Conservation (phyloP, 2,113 vertebrate species). For the Rhizomys pruinosus region DNA sequence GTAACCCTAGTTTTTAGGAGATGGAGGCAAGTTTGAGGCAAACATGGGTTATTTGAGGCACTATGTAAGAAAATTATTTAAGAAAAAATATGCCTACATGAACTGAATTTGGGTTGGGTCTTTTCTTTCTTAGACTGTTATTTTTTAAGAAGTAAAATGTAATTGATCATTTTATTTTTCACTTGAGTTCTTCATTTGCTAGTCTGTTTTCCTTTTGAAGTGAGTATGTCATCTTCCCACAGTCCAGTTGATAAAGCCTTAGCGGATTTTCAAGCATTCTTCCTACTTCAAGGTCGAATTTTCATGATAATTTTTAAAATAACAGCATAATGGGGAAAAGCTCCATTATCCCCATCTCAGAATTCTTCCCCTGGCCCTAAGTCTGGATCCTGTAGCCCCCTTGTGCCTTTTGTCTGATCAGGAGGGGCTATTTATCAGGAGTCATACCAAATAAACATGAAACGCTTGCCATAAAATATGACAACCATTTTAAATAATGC, state of each 20-base stretch:
- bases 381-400: conserved; percentile 82
- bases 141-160: conserved; percentile 12
- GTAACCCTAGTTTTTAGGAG: not conserved
- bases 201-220: not conserved
- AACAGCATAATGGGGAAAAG: conserved; percentile 81
- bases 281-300: conserved; percentile 81
- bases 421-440: conserved; percentile 89
- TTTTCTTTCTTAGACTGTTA: not conserved
- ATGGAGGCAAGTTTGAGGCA: not conserved
- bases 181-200: not conserved
- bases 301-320: conserved; percentile 58
- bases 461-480: conserved; percentile 90
- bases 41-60: not conserved
- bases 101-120: not conserved
- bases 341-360: conserved; percentile 59
- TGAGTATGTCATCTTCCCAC: not conserved
- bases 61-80: not conserved
- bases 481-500: conserved; percentile 91
- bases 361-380: conserved; percentile 75
- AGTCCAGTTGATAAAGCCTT: not conserved
- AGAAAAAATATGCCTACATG: not conserved
- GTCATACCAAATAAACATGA: conserved; percentile 89
- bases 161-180: not conserved
- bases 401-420: conserved; percentile 84
- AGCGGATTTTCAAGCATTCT: conserved; percentile 75